These are phyloP conservation scores for Physella acuta DNA, from an alignment of 1,140 invertebrate genomes.

Conservation along the genomic window DNA sequence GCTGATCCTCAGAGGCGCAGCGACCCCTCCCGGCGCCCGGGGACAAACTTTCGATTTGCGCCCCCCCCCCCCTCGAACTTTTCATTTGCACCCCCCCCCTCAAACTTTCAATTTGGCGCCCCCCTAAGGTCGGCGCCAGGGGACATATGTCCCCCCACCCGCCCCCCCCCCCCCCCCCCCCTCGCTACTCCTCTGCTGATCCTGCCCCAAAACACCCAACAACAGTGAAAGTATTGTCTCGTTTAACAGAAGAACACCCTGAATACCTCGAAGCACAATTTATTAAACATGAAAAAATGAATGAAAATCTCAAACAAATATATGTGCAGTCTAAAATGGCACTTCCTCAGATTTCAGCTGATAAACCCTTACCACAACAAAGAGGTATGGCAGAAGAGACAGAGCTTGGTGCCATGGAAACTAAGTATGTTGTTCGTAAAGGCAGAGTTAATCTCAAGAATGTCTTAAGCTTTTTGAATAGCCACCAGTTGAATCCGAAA, in stretches of 20 bases:
- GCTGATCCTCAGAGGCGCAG: no score
- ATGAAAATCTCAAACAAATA: constrained; percentile 14
- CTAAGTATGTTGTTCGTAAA: neutral
- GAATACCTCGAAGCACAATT: neutral
- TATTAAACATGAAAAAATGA: constrained; percentile 9
- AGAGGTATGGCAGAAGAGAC: neutral
- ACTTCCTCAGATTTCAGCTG: neutral
- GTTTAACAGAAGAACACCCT: constrained; percentile 9
- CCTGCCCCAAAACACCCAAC: neutral
- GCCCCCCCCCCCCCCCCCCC: no score
- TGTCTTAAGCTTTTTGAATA: constrained; percentile 2
- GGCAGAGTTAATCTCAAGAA: constrained; percentile 10
- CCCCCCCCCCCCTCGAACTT: no score
- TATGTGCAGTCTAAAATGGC: constrained; percentile 9
- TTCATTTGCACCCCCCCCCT: no score
- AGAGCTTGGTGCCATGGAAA: constrained; percentile 19
- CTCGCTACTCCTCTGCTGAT: no score
- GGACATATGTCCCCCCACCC: no score
- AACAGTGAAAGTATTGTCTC: constrained; percentile 4
- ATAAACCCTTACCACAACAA: neutral
- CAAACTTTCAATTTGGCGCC: no score
- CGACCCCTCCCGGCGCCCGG: no score
- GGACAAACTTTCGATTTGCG: no score
- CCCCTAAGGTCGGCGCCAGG: no score
- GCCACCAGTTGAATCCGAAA: constrained; percentile 9